These are phyloP conservation scores for Tribolium madens DNA, from an alignment of 1,140 invertebrate species.

Conservation along the genomic window DNA sequence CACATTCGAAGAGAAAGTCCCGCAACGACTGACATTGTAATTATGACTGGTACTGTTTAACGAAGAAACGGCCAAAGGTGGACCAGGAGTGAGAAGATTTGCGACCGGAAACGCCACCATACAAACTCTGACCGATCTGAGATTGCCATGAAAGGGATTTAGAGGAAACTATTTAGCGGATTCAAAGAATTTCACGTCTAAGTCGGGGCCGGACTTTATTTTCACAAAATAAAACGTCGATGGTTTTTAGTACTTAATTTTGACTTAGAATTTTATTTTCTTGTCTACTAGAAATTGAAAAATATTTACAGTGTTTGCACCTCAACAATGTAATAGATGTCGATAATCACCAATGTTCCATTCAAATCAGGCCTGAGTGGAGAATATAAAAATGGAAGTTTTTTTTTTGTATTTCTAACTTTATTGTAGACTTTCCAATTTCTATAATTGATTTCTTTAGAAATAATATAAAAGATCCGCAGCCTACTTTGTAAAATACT, in stretches of 20 bases:
- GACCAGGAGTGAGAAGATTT: not conserved
- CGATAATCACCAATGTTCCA: too few relatives aligned
- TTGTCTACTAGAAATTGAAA: too few relatives aligned
- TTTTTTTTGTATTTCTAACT: not conserved
- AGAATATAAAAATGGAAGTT: not conserved
- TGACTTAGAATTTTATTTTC: too few relatives aligned
- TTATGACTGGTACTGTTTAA: conserved; percentile 13
- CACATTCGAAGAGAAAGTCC: conserved; percentile 9
- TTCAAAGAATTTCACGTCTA: not conserved
- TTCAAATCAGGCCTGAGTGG: too few relatives aligned
- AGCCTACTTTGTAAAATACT: not conserved
- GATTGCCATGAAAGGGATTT: not conserved
- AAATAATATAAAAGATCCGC: not conserved
- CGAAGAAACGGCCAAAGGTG: not conserved
- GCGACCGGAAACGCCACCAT: not conserved
- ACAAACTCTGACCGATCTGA: not conserved
- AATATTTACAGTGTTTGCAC: too few relatives aligned
- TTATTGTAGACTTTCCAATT: not conserved
- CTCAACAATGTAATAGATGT: too few relatives aligned
- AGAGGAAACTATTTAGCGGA: not conserved
- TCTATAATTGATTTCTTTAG: not conserved
- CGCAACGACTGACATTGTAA: conserved; percentile 21
- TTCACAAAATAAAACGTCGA: too few relatives aligned
- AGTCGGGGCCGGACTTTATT: too few relatives aligned
- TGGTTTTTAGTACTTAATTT: too few relatives aligned